Evolutionary conservation across 2,888 invertebrate species (phyloP), one percentile per base, ranked within the genome.

Genomic region (Parascotia fuliginaria): DNA sequence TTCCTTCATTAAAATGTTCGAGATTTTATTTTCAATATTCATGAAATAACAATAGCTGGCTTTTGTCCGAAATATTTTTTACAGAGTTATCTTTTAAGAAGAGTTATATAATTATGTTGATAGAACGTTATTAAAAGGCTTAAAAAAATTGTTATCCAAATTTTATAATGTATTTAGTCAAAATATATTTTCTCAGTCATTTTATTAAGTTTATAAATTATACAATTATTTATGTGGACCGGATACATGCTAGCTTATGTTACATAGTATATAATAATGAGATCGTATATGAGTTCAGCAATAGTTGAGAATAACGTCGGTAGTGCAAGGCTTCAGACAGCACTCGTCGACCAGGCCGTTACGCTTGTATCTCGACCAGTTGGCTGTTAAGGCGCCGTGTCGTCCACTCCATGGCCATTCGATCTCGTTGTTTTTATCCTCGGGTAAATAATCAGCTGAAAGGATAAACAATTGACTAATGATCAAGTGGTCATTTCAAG

Each of bases 311-410:
- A 81, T 80, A 42, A 77, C 74, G 9, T 76, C 74, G 5, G 67
- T 59, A 24, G 76, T 70, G 60, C 83, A 83, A 0, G 79, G 65
- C 24, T 79, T 79, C 11, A 75, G 61, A 58, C 82, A 83, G 60
- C 82, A 83, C 33, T 81, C 79, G 53, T 82, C 79, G 9, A 70
- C 82, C 4, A 83, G 63, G 1, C 81, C 82, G 0, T 51, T 46
- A 3, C 81, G 65, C 53, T 81, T 81, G 61, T 75, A 70, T 0
- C 81, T 65, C 1, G 70, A 49, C 81, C 81, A 81, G 54, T 65
- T 63, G 0, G 75, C 67, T 3, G 63, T 41, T 11, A 78, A 53
- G 0, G 73, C 66, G 0, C 71, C 77, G 0, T 65, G 73, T 0
- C 77, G 77, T 0, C 77, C 77, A 16, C 27, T 48, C 78, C 77